Conservation (phyloP, 2,797 vertebrate genomes). For the Thalassophryne amazonica region DNA sequence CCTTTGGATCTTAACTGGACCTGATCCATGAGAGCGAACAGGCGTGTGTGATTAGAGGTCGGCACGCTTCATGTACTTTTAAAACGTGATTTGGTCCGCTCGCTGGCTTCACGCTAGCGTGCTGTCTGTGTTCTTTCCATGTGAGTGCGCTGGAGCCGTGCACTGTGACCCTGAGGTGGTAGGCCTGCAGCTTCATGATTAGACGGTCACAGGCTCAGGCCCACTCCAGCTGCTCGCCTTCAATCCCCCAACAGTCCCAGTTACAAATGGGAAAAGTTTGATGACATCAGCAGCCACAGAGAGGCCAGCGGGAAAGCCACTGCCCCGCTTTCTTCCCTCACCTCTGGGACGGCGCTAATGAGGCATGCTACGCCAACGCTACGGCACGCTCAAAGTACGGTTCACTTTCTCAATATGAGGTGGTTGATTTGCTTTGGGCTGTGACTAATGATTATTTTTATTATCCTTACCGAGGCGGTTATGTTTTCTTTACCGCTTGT, state of each 20-base stretch:
- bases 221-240: slow-evolving; percentile 61
- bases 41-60: slow-evolving; percentile 22
- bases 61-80: slow-evolving; percentile 8
- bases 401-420: too few relatives aligned
- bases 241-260: slow-evolving; percentile 29
- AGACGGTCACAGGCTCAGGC: slow-evolving; percentile 58
- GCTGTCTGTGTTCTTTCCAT: slow-evolving; percentile 33
- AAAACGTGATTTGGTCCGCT: slow-evolving; percentile 18
- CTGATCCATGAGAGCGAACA: slow-evolving; percentile 54
- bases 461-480: too few relatives aligned
- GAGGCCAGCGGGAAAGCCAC: slow-evolving; percentile 59
- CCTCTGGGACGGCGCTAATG: slow-evolving; percentile 72
- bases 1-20: slow-evolving; percentile 54
- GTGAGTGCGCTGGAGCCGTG: slow-evolving; percentile 46
- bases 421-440: too few relatives aligned
- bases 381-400: background rate
- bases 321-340: slow-evolving; percentile 55
- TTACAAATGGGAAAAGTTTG: slow-evolving; percentile 56
- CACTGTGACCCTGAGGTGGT: slow-evolving; percentile 53
- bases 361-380: slow-evolving; percentile 40
- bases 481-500: slow-evolving; percentile 21
- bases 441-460: too few relatives aligned
- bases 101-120: slow-evolving; percentile 14
- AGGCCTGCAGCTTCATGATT: slow-evolving; percentile 60
- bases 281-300: slow-evolving; percentile 71